Evolutionary conservation across 1,140 invertebrate species (phyloP).

Genomic region (Maniola jurtina): DNA sequence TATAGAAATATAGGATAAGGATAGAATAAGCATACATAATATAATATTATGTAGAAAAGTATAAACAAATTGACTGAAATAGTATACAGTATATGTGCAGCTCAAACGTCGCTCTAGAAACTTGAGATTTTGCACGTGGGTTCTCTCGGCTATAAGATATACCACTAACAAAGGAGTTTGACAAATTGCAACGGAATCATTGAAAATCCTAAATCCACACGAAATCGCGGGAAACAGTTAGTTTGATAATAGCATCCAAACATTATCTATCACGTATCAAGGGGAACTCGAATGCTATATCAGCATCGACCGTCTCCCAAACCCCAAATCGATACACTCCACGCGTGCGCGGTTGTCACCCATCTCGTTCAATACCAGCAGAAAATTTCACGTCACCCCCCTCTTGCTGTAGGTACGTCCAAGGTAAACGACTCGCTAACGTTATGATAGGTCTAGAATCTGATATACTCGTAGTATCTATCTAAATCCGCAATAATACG

Average conservation of each 20-base stretch:
- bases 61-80: too few species aligned
- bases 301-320: constrained; percentile 13
- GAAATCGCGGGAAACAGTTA: neutral
- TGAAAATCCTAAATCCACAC: too few species aligned
- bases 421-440: constrained; percentile 60
- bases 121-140: too few species aligned
- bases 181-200: too few species aligned
- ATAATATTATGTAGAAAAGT: too few species aligned
- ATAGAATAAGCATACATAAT: too few species aligned
- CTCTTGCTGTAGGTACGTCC: constrained; percentile 29
- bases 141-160: too few species aligned
- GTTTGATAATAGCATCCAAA: neutral
- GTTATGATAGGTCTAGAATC: constrained; percentile 66
- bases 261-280: constrained; percentile 12
- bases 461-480: neutral
- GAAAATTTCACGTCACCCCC: constrained; percentile 45
- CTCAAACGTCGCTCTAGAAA: too few species aligned
- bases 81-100: too few species aligned
- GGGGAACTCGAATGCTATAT: constrained; percentile 12
- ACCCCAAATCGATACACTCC: constrained; percentile 38
- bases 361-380: constrained; percentile 26
- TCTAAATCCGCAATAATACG: neutral
- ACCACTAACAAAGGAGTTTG: too few species aligned
- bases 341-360: constrained; percentile 43
- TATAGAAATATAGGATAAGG: too few species aligned